phyloP scores from a whole-genome alignment of 30 jellyfish, hydroid and myxozoan genomes.

The Aurelia sp. region DNA sequence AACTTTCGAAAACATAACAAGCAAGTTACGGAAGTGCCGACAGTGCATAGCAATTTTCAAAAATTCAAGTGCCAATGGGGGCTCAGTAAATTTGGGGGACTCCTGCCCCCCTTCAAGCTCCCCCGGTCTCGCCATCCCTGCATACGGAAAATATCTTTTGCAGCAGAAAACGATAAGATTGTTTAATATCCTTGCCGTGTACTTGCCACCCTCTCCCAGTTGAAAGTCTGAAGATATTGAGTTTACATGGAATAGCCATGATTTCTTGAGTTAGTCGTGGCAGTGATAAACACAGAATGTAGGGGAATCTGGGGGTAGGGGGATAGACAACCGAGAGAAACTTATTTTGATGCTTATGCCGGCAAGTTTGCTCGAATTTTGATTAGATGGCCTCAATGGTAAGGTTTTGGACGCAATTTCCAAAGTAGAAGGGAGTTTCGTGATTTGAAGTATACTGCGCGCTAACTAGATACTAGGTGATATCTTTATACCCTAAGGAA shows the following conservation, averaged over 20 bases:
- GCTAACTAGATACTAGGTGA: conserved; percentile 8
- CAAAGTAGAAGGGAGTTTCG: conserved; percentile 11
- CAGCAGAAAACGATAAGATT: too few species aligned
- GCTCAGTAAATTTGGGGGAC: too few species aligned
- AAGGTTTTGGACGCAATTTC: too few species aligned
- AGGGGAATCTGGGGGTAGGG: background rate
- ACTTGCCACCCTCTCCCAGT: too few species aligned
- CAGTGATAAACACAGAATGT: background rate
- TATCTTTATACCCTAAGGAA: background rate
- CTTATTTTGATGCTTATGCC: conserved; percentile 11
- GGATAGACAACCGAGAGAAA: background rate
- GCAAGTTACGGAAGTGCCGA: too few species aligned
- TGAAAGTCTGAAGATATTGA: background rate
- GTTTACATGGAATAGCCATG: background rate
- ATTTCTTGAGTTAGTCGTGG: background rate
- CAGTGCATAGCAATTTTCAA: too few species aligned
- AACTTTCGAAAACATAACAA: too few species aligned
- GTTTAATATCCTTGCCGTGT: too few species aligned
- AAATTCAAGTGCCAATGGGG: too few species aligned
- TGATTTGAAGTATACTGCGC: background rate
- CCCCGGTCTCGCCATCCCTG: too few species aligned
- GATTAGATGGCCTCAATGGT: too few species aligned
- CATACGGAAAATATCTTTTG: background rate
- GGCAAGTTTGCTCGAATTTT: background rate
- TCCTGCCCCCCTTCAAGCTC: too few species aligned